Conservation (phyloP, 2,797 vertebrate species). For the Thamnophis elegans region DNA sequence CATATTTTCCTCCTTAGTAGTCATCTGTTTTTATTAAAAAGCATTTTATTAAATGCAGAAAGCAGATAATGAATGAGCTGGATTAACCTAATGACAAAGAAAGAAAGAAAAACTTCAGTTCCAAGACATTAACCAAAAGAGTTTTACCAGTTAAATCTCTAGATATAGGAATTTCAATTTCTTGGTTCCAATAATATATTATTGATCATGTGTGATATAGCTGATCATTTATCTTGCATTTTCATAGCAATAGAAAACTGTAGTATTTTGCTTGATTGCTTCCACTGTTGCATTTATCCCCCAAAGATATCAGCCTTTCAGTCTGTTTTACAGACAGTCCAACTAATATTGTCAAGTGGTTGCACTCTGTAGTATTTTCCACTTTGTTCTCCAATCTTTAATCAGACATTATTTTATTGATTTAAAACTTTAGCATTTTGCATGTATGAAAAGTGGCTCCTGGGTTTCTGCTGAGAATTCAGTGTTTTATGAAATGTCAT, state of each 20-base stretch:
- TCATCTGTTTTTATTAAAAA: conserved; percentile 12
- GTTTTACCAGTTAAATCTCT: accelerated
- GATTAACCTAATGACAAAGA: neutral
- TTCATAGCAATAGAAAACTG: neutral
- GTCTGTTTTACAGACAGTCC: neutral
- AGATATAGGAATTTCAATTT: neutral
- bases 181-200: neutral
- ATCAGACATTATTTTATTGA: neutral
- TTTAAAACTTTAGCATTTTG: neutral
- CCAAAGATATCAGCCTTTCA: neutral
- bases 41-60: neutral
- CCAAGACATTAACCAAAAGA: neutral
- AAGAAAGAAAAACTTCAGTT: neutral
- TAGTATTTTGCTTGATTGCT: neutral
- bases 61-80: conserved; percentile 10
- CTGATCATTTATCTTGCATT: neutral
- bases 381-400: neutral
- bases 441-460: neutral
- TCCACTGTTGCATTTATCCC: neutral
- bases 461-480: neutral
- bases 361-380: neutral
- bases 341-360: neutral
- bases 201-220: neutral
- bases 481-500: neutral
- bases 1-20: neutral